Base-by-base conservation (phyloP, 2,888 invertebrate species). In the Drosophila macrospina region DNA sequence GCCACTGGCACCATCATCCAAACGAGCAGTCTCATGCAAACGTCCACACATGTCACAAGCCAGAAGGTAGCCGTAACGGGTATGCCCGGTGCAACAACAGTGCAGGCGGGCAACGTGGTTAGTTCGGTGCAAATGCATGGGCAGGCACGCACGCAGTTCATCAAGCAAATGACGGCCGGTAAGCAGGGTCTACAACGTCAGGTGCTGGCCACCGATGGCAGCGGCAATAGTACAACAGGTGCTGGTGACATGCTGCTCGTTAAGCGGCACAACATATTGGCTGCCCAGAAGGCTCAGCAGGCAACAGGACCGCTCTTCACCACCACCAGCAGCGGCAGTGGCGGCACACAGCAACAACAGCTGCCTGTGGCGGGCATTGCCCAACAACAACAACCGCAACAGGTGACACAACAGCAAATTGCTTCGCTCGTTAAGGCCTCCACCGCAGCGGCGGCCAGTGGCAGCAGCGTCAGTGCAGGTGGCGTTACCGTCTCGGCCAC, bases 181-280 rank as follows among this genome's bases (percentile, higher is more conserved):
- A 93, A 93, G 69, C 93, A 93, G 75, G 91, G 93, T 0, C 89
- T 93, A 2, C 90, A 93, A 0, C 91, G 93, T 0, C 92, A 94
- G 50, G 93, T 94, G 36, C 93, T 94, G 24, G 51, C 77, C 7
- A 84, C 87, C 1, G 85, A 85, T 65, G 93, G 94, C 0, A 94
- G 94, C 36, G 71, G 65, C 8, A 94, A 94, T 80, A 93, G 65
- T 0, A 48, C 67, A 0, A 41, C 85, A 0, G 80, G 74, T 1
- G 30, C 68, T 4, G 92, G 93, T 2, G 95, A 95, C 80, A 93
- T 95, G 93, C 62, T 94, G 4, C 79, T 95, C 47, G 91, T 95
- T 0, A 94, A 94, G 76, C 92, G 94, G 4, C 94, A 94, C 62
- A 90, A 92, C 13, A 89, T 92, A 32, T 59, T 90, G 34, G 85